Conservation (phyloP, 2,888 invertebrate genomes). For the Caenorhabditis parvicauda region DNA sequence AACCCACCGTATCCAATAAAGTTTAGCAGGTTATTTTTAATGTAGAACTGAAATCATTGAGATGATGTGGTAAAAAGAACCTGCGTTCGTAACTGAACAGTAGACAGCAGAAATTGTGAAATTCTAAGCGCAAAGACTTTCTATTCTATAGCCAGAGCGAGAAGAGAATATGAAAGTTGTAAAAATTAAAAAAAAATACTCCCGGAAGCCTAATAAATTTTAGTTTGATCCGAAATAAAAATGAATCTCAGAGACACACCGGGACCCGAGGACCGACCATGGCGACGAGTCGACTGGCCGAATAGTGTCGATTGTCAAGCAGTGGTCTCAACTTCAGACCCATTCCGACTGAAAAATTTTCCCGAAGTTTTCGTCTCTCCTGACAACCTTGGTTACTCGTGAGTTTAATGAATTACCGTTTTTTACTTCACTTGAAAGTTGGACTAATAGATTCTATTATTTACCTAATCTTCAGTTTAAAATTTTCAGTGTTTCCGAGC, state of each 20-base stretch:
- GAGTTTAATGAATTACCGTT: constrained; percentile 8
- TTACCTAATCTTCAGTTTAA: background rate
- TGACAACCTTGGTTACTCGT: constrained; percentile 74
- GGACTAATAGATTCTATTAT: constrained; percentile 5
- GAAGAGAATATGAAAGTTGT: too few relatives aligned
- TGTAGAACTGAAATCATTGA: too few relatives aligned
- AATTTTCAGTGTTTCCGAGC: constrained; percentile 64
- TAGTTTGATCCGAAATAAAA: constrained; percentile 13
- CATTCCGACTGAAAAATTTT: constrained; percentile 62
- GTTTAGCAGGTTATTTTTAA: too few relatives aligned
- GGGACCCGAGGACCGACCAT: constrained; percentile 18
- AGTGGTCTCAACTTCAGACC: constrained; percentile 35
- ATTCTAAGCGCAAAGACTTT: too few relatives aligned
- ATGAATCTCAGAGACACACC: constrained; percentile 2
- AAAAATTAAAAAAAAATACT: constrained; percentile 9
- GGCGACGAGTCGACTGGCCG: constrained; percentile 48
- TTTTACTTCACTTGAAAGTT: too few relatives aligned
- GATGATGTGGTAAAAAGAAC: too few relatives aligned
- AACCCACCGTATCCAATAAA: constrained; percentile 4
- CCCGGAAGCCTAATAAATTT: constrained; percentile 13
- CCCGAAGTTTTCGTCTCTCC: constrained; percentile 73
- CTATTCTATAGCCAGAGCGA: too few relatives aligned
- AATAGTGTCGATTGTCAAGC: constrained; percentile 39
- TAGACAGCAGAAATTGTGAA: too few relatives aligned
- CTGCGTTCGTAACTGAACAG: too few relatives aligned